These are phyloP conservation scores for Oophaga sylvatica DNA, from an alignment of 2,797 vertebrate genomes.

Conservation along the genomic window DNA sequence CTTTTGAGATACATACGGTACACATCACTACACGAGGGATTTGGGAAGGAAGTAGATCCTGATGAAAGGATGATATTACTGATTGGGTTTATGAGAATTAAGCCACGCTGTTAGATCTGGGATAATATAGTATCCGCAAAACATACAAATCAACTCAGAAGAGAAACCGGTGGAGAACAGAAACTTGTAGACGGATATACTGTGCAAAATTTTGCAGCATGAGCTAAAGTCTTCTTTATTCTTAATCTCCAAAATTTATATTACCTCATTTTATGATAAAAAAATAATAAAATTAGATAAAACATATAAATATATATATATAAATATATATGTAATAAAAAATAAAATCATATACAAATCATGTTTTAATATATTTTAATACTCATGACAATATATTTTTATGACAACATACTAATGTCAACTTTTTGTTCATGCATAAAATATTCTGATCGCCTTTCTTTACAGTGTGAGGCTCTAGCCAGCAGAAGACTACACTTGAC, in stretches of 20 bases:
- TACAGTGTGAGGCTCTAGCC: neutral
- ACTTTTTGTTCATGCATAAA: too few relatives aligned
- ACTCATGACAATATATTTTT: too few relatives aligned
- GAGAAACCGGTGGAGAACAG: neutral
- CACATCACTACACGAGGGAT: neutral
- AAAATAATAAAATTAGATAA: neutral
- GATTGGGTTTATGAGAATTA: neutral
- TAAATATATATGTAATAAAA: neutral
- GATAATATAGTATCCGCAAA: neutral
- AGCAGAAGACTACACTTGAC: neutral
- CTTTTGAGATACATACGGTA: neutral
- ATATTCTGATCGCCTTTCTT: too few relatives aligned
- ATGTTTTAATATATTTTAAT: too few relatives aligned
- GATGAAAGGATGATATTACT: neutral
- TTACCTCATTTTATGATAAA: too few relatives aligned
- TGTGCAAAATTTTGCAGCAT: neutral
- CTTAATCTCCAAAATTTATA: neutral
- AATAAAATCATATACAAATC: neutral
- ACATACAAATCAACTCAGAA: neutral
- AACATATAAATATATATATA: too few relatives aligned
- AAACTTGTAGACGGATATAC: neutral
- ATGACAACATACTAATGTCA: too few relatives aligned
- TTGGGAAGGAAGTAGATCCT: neutral
- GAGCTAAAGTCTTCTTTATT: neutral
- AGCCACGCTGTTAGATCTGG: neutral